Conservation (phyloP, 2,797 vertebrate species). For the Melanotaenia boesemani region DNA sequence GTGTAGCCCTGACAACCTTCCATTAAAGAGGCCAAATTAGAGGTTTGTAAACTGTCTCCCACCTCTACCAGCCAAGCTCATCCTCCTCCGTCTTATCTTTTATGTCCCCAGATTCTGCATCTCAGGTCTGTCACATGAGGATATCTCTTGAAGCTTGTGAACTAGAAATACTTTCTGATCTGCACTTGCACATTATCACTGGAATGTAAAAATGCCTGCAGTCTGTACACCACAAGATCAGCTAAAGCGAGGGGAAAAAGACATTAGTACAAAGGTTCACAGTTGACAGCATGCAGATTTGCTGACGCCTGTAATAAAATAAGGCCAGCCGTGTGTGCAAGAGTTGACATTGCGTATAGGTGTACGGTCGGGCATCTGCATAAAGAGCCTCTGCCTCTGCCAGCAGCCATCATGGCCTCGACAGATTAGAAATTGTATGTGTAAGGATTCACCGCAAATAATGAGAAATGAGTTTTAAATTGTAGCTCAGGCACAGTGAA, state of each 20-base stretch:
- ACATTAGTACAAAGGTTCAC: conserved; percentile 74
- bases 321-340: conserved; percentile 74
- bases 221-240: conserved; percentile 51
- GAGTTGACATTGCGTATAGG: conserved; percentile 81
- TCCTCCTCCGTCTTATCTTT: conserved; percentile 57
- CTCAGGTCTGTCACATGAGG: conserved; percentile 44
- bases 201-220: conserved; percentile 67
- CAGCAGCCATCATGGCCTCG: conserved; percentile 70
- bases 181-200: conserved; percentile 68
- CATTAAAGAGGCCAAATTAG: conserved; percentile 81
- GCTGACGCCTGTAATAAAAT: conserved; percentile 80
- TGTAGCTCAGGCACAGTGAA: conserved; percentile 77
- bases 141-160: conserved; percentile 55
- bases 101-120: conserved; percentile 42
- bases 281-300: conserved; percentile 76
- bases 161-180: conserved; percentile 65
- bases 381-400: conserved; percentile 69
- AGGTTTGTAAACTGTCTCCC: conserved; percentile 63
- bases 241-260: conserved; percentile 55
- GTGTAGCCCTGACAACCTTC: conserved; percentile 77
- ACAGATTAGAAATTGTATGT: conserved; percentile 83
- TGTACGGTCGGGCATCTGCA: conserved; percentile 74
- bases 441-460: conserved; percentile 81
- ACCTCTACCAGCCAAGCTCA: conserved; percentile 31
- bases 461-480: conserved; percentile 86